Base-by-base conservation (phyloP, 1,140 invertebrate species). In the Araneus ventricosus region DNA sequence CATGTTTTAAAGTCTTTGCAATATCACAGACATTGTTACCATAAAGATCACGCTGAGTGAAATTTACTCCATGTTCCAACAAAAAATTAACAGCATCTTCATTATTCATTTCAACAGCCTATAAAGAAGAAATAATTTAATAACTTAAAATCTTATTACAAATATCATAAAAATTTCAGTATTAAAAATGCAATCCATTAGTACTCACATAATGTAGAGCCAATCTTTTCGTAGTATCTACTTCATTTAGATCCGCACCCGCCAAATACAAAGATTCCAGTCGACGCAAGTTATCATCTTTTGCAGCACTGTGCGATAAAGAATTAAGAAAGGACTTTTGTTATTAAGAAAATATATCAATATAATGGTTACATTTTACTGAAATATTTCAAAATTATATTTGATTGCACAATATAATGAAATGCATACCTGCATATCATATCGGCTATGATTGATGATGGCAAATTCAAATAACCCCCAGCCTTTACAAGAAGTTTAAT, bases 401-500 rank as follows among this genome's bases (percentile, higher is more conserved):
- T 8, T 24, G 5, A 24, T 17, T 61, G 24, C 24, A 61, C 8
- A 27, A 30, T 8, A 67, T n/a, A 67, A 67, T 20, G 5, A 59
- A 30, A n/a, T 14, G 39, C 27, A 30, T 57, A 97, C 96, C 93
- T 97, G 96, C 88, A 97, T 95, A 91, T 96, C 82, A 93, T 86
- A 63, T 94, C 94, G 20, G 86, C 94, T 95, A 95, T 97, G 96
- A 88, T 95, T 95, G 67, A 96, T 95, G n/a, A 97, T 96, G 1
- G 97, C 97, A 93, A 97, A 96, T 30, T 96, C 95, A 4, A 97
- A 94, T 1, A 97, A 96, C 0, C 97, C 96, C 75, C 96, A 96
- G 92, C 96, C 96, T 85, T 96, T 96, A 93, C 96, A 95, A 95
- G 94, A 86, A 96, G 82, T n/a, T 93, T 85, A 85, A 95, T 94